These are phyloP conservation scores for Leptonema lineaticorne DNA, from an alignment of 1,140 invertebrate genomes.

Conservation along the genomic window DNA sequence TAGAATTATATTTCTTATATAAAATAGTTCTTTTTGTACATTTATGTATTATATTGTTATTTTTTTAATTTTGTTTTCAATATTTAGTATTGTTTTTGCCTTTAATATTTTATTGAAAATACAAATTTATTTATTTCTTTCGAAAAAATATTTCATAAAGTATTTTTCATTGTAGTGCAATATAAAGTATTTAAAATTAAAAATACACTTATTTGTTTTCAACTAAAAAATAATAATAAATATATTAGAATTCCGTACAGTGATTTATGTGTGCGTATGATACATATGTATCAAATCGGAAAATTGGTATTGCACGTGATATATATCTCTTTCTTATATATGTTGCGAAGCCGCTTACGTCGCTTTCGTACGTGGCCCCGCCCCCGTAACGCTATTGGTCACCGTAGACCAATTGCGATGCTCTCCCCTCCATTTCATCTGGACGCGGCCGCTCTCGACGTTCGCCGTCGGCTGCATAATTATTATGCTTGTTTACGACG, in stretches of 20 bases:
- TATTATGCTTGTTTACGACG: constrained; percentile 15
- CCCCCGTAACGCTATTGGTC: neutral
- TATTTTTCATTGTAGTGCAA: no score
- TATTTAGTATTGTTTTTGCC: no score
- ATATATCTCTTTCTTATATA: neutral
- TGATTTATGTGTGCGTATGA: constrained; percentile 1
- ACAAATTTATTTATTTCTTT: no score
- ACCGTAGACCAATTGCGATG: neutral
- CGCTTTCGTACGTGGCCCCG: neutral
- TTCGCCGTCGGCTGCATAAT: constrained; percentile 1
- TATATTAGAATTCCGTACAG: neutral
- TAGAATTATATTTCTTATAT: no score
- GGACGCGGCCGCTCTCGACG: neutral
- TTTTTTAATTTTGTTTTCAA: no score
- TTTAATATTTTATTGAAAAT: no score
- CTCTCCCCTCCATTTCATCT: neutral
- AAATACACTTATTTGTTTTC: no score
- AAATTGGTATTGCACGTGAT: neutral
- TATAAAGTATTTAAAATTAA: no score
- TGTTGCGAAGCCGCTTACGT: neutral
- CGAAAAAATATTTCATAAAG: no score
- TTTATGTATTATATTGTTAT: no score
- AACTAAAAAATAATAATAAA: neutral
- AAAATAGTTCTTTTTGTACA: no score
- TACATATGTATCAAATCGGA: constrained; percentile 12